These are phyloP conservation scores for Sepiola atlantica DNA, from an alignment of 2,888 invertebrate genomes.

Conservation along the genomic window DNA sequence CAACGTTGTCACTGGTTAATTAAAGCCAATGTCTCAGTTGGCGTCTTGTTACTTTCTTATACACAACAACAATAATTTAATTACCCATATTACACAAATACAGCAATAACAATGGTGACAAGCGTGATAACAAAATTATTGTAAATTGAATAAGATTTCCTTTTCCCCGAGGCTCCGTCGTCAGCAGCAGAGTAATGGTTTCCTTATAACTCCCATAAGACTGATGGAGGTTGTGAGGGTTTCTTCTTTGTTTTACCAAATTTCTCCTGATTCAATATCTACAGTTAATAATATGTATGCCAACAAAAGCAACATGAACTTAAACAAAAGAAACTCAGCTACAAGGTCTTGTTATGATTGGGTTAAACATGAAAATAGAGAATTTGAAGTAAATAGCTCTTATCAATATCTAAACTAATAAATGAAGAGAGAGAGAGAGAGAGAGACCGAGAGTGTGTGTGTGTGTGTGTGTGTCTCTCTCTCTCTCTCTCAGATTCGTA, in stretches of 20 bases:
- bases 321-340: neutral
- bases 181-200: neutral
- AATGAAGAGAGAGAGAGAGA: neutral
- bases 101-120: slow-evolving; percentile 21
- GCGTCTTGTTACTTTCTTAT: slow-evolving; percentile 2
- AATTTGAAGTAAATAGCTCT: neutral
- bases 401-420: neutral
- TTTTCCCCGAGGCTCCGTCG: neutral
- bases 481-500: too few species aligned
- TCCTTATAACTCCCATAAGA: neutral
- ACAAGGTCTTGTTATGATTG: slow-evolving; percentile 3
- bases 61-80: slow-evolving; percentile 22
- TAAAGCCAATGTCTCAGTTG: slow-evolving; percentile 14
- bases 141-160: slow-evolving; percentile 32
- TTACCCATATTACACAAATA: slow-evolving; percentile 19
- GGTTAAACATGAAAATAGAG: neutral
- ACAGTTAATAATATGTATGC: neutral
- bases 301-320: neutral
- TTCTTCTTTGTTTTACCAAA: slow-evolving; percentile 10
- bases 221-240: neutral
- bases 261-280: neutral
- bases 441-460: neutral
- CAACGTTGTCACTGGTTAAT: neutral
- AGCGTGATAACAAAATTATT: neutral
- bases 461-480: too few species aligned